phyloP scores from a whole-genome alignment of 2,113 vertebrate genomes.

The Laticauda laticaudata region DNA sequence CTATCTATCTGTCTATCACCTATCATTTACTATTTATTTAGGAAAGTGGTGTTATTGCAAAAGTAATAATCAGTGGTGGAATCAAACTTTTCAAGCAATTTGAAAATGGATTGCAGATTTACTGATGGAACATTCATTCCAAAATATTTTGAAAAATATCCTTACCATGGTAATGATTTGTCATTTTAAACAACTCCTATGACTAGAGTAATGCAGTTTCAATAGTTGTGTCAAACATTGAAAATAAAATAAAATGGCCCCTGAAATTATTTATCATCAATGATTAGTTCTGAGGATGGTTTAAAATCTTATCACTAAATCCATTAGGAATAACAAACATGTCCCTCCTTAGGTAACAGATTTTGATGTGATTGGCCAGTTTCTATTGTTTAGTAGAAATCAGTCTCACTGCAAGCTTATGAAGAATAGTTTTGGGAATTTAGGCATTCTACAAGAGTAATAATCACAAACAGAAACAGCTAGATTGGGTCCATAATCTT shows the following conservation, averaged over 20 bases:
- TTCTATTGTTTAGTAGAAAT: not conserved
- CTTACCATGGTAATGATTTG: constrained; percentile 15
- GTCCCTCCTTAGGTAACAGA: not conserved
- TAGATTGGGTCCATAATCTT: not conserved
- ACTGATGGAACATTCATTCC: constrained; percentile 52
- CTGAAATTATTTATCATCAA: constrained; percentile 33
- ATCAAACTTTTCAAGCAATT: constrained; percentile 56
- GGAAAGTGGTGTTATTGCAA: constrained; percentile 43
- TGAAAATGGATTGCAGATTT: constrained; percentile 58
- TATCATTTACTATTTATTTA: constrained; percentile 21
- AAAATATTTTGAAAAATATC: constrained; percentile 42
- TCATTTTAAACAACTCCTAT: constrained; percentile 54
- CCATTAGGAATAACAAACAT: constrained; percentile 42
- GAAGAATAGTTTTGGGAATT: not conserved
- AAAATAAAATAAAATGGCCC: constrained; percentile 7
- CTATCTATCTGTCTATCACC: too few species aligned
- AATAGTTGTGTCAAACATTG: constrained; percentile 37
- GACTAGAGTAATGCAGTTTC: constrained; percentile 38
- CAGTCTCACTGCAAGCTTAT: not conserved
- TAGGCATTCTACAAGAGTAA: not conserved
- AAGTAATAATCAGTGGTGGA: constrained; percentile 59
- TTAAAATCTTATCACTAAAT: constrained; percentile 39
- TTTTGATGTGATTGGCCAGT: not conserved
- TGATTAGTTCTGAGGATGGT: constrained; percentile 37
- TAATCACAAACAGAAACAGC: not conserved